Base-by-base conservation (phyloP, 1,140 invertebrate genomes). In the Tetragonula clypearis region DNA sequence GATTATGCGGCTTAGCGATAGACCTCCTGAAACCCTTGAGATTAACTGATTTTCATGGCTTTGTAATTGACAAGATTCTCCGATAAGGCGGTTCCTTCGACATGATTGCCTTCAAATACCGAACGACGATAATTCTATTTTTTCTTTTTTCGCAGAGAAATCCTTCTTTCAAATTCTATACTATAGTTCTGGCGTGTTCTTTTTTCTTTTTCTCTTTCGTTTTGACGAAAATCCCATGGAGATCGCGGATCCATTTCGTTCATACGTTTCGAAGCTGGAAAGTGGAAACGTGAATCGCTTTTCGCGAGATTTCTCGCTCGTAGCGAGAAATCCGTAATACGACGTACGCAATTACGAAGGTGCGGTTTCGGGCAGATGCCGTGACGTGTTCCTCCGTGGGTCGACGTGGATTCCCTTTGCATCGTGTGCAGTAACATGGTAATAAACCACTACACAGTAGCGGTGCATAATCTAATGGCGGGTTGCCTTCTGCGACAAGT, bases 391-490 rank as follows among this genome's bases (percentile, higher is more conserved):
- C 58, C 79, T 68, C 60, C 60, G 58, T 49, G 41, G n/a, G 30
- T 79, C 69, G 65, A 82, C n/a, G 60, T 60, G 35, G 41, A 88
- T 68, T 73, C 62, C 69, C 69, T 69, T 72, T 71, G 55, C 68
- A 66, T 85, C 56, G 66, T 75, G 56, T 62, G 76, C 80, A 79
- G 76, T 56, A 87, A 87, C 85, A 84, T 35, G 79, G 66, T 72
- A 87, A 89, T 89, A 89, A 89, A 87, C 73, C 75, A 84, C 73
- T 81, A 83, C 76, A 79, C 76, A 79, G 79, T 56, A 35, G 56
- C 79, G 84, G 69, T 79, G 77, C 81, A 86, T 89, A 89, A 89
- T 89, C 78, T 89, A 89, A 89, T 89, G 87, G 85, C 65, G 56
- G 77, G 72, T 86, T 71, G 66, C 41, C 60, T 74, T 19, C 62